Percentiles rank a stretch among this genome's conserved stretches.
Evolutionary conservation across 2,113 vertebrate species (phyloP).

Genomic region (Arvicanthis niloticus): DNA sequence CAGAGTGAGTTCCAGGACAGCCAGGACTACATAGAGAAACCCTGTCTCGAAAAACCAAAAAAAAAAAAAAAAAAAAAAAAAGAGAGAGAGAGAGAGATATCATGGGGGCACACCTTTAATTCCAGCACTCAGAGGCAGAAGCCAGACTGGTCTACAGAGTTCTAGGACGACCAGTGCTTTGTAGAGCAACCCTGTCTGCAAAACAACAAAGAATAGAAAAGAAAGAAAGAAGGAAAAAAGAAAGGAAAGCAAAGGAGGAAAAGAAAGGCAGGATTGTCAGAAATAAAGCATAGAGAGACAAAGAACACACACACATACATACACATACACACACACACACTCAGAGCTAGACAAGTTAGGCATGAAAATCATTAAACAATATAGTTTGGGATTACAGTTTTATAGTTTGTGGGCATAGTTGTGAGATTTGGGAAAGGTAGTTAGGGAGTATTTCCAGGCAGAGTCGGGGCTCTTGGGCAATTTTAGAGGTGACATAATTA

Average conservation of each 20-base stretch:
- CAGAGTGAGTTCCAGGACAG: no score
- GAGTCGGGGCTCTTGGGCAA: not conserved
- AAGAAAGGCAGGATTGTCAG: not conserved
- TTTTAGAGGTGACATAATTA: conserved; percentile 8
- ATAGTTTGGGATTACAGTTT: conserved; percentile 17
- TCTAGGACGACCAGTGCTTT: not conserved
- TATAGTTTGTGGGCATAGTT: conserved; percentile 31
- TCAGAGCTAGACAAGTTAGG: no score
- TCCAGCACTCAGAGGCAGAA: not conserved
- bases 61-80: no score
- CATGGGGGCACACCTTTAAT: not conserved
- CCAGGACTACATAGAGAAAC: no score
- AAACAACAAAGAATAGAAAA: not conserved
- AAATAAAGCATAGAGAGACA: not conserved
- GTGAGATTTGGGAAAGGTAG: not conserved
- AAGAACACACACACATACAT: not conserved
- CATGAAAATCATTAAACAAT: conserved; percentile 1
- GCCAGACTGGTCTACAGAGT: not conserved
- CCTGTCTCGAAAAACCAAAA: no score
- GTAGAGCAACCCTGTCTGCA: not conserved
- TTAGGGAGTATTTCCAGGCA: conserved; percentile 19
- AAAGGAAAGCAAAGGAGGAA: no score
- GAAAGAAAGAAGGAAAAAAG: not conserved
- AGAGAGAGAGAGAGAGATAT: not conserved
- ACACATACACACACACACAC: not conserved